Evolutionary conservation across 2,113 vertebrate species (phyloP).

Genomic region (Erythrolamprus reginae): DNA sequence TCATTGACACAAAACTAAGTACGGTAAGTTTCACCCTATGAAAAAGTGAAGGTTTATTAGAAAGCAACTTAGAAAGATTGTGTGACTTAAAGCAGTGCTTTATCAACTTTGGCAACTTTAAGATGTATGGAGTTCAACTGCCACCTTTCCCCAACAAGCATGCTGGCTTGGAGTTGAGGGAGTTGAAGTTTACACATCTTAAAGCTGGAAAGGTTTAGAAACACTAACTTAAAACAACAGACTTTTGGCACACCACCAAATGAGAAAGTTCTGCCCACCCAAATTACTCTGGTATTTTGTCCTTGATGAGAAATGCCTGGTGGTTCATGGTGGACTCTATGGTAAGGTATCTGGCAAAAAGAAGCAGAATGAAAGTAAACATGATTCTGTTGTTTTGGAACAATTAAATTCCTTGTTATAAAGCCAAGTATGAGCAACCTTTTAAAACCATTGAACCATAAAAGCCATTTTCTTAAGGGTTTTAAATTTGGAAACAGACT

Average conservation of each 20-base stretch:
- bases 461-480: slow-evolving; percentile 88
- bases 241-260: slow-evolving; percentile 61
- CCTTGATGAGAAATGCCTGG: slow-evolving; percentile 64
- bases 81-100: neutral
- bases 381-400: slow-evolving; percentile 87
- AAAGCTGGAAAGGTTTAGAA: neutral
- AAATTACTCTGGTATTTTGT: slow-evolving; percentile 36
- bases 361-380: slow-evolving; percentile 61
- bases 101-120: neutral
- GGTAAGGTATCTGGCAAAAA: slow-evolving; percentile 53
- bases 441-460: slow-evolving; percentile 84
- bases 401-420: slow-evolving; percentile 91
- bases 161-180: neutral
- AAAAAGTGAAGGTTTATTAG: slow-evolving; percentile 69
- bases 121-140: neutral
- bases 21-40: slow-evolving; percentile 56
- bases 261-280: slow-evolving; percentile 44
- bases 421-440: slow-evolving; percentile 84
- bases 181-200: neutral
- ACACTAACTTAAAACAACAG: slow-evolving; percentile 54
- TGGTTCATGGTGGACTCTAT: slow-evolving; percentile 54
- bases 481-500: slow-evolving; percentile 82
- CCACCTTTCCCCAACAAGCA: neutral
- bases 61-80: slow-evolving; percentile 46
- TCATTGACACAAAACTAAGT: slow-evolving; percentile 55